Conservation (phyloP, 2,113 vertebrate species). For the Dromiciops gliroides region DNA sequence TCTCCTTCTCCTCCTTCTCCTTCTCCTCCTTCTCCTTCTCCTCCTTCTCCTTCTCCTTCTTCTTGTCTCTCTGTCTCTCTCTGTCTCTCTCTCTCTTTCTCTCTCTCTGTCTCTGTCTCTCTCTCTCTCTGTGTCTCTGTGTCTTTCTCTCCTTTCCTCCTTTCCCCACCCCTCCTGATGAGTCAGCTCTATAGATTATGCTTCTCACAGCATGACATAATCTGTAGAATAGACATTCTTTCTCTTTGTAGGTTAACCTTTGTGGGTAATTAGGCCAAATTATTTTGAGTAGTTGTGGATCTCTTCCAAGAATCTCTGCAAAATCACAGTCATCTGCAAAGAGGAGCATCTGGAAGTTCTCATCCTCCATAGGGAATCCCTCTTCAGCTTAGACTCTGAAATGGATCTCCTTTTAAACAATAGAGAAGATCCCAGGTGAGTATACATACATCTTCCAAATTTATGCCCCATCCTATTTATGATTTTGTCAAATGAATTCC, state of each 20-base stretch:
- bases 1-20: too few species aligned
- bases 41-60: too few species aligned
- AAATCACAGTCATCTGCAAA: background rate
- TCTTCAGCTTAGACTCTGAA: background rate
- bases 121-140: too few species aligned
- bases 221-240: background rate
- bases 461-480: background rate
- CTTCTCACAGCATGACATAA: background rate
- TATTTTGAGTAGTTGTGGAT: background rate
- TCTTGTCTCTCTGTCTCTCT: too few species aligned
- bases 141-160: too few species aligned
- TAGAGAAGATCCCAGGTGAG: background rate
- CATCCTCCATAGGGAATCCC: background rate
- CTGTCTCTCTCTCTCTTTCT: too few species aligned
- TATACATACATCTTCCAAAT: background rate
- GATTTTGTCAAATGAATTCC: background rate
- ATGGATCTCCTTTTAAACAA: background rate
- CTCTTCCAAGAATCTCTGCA: background rate
- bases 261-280: background rate
- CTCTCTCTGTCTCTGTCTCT: too few species aligned
- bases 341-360: background rate
- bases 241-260: background rate
- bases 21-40: too few species aligned
- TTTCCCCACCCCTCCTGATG: background rate
- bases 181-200: background rate